phyloP scores from a whole-genome alignment of 2,113 vertebrate species.

The Anser brachyrhynchus region DNA sequence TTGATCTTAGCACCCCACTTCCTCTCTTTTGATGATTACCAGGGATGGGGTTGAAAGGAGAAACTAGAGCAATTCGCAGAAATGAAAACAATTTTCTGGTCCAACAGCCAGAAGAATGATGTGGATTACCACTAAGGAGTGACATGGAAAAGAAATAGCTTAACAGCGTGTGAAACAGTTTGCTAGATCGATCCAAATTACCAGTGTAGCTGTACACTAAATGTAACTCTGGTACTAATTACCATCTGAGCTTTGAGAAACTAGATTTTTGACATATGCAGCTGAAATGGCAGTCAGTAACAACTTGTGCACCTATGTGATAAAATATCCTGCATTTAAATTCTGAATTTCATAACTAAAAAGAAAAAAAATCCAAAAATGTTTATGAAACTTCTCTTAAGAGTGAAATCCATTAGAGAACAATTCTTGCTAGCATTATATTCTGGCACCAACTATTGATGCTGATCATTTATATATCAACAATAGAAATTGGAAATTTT shows the following conservation, averaged over 20 bases:
- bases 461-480: not conserved
- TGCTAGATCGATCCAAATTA: not conserved
- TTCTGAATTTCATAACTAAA: not conserved
- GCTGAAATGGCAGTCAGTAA: not conserved
- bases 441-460: not conserved
- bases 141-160: not conserved
- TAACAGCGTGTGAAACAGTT: not conserved
- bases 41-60: not conserved
- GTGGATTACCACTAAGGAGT: not conserved
- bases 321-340: not conserved
- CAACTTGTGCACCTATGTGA: not conserved
- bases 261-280: not conserved
- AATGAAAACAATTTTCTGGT: not conserved
- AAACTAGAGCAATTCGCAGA: not conserved
- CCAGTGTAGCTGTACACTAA: not conserved
- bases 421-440: not conserved
- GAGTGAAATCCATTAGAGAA: not conserved
- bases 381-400: not conserved
- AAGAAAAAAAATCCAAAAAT: not conserved
- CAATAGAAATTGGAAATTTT: not conserved
- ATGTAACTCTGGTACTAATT: conserved; percentile 3
- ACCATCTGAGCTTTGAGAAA: not conserved
- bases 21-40: not conserved
- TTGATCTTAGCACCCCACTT: not conserved
- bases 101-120: not conserved